Evolutionary conservation across 2,888 invertebrate genomes (phyloP), one percentile per base, ranked within the genome.

Genomic region (Drosophila diplacantha): DNA sequence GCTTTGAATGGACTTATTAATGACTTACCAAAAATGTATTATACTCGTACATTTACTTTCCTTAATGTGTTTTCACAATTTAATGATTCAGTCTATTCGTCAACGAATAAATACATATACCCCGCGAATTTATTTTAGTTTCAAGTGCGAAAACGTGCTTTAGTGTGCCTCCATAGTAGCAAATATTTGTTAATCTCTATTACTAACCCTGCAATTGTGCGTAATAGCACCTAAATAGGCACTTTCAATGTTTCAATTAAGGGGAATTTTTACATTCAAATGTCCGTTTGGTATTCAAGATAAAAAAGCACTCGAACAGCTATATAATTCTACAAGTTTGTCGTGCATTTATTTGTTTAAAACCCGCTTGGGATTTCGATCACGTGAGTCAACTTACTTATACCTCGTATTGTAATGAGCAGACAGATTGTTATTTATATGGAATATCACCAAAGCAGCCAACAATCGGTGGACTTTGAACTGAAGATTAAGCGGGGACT

Each of bases 361-460:
- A 66, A 52, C 57, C 46, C 24, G 65, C 63, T 66, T 66, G 68
- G 46, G 32, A 66, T 53, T 69, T 53, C 20, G 41, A 49, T 69
- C 66, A 69, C 69, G 69, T 60, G 66, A 66, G 43, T 53, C 60
- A 49, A 53, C 46, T 41, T 32, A 57, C 31, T 51, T 44, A 38
- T 51, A 34, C 35, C 14, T 51, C 43, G 39, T 39, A n/a, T 62
- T 62, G 32, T 62, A 43, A 44, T 62, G 50, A 32, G 64, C 64
- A 51, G 64, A 44, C 52, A 44, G 60, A 63, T 49, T 14, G 62
- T 16, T 34, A 29, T 49, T 47, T 60, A 29, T 47, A 39, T 47
- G 34, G 51, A 62, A 62, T 62, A 62, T 34, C 18, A 66, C 66
- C 34, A 11, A 46, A 39, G 26, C 39, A 22, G 50, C 37, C 49